Conservation (phyloP, 2,888 invertebrate genomes). For the Melinaea marsaeus region DNA sequence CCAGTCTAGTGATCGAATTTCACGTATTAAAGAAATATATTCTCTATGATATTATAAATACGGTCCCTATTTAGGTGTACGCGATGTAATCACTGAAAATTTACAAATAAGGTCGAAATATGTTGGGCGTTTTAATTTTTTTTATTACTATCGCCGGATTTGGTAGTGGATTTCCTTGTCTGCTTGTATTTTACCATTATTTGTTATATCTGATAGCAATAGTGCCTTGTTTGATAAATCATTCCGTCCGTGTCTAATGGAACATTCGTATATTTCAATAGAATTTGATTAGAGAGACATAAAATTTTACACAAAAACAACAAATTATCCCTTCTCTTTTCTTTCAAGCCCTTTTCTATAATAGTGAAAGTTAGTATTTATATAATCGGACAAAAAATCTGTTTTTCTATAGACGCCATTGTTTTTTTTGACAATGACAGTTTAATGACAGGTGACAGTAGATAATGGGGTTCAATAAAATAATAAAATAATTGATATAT, state of each 20-base stretch:
- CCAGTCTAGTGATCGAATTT: conserved; percentile 32
- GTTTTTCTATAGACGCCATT: too few relatives aligned
- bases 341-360: neutral
- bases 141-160: conserved; percentile 21
- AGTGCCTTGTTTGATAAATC: too few relatives aligned
- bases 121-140: conserved; percentile 20
- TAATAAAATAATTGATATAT: too few relatives aligned
- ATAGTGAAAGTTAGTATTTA: conserved; percentile 9
- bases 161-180: conserved; percentile 37
- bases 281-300: too few relatives aligned
- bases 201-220: conserved; percentile 12
- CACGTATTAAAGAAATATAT: conserved; percentile 27
- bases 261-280: too few relatives aligned
- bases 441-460: too few relatives aligned
- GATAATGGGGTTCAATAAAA: too few relatives aligned
- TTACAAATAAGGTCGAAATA: conserved; percentile 24
- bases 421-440: too few relatives aligned
- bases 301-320: too few relatives aligned
- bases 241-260: too few relatives aligned
- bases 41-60: conserved; percentile 30
- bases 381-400: neutral
- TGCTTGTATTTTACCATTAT: conserved; percentile 25
- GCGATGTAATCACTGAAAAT: conserved; percentile 10
- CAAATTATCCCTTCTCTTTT: too few relatives aligned
- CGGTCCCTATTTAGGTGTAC: conserved; percentile 17